Evolutionary conservation across 2,113 vertebrate species (phyloP).

Genomic region (Amphiprion percula): DNA sequence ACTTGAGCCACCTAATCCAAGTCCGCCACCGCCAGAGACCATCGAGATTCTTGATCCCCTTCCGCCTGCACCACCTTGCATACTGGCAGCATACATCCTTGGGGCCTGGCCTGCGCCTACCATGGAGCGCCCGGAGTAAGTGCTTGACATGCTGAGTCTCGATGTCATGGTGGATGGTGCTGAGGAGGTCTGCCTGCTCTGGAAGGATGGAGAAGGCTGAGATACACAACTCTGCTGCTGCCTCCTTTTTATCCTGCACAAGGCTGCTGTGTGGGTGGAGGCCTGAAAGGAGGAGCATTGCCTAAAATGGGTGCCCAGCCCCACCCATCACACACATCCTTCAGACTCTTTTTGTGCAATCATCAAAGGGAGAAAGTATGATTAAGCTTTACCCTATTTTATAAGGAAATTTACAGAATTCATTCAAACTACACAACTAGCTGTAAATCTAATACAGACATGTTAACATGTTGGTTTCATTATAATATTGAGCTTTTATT

Average conservation of each 20-base stretch:
- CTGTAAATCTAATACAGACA: background rate
- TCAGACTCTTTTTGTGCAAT: background rate
- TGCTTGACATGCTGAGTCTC: background rate
- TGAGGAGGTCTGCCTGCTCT: slow-evolving; percentile 53
- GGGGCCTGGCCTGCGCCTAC: background rate
- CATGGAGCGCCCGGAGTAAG: slow-evolving; percentile 10
- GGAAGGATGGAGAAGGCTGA: slow-evolving; percentile 63
- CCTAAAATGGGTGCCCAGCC: slow-evolving; percentile 17
- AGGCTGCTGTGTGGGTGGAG: slow-evolving; percentile 54
- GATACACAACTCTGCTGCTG: slow-evolving; percentile 33
- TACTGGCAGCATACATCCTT: slow-evolving; percentile 48
- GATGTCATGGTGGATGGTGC: slow-evolving; percentile 10
- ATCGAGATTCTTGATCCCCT: slow-evolving; percentile 62
- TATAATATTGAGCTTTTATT: background rate
- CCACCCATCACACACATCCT: slow-evolving; percentile 23
- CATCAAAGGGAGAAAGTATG: slow-evolving; percentile 5
- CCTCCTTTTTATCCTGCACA: slow-evolving; percentile 73
- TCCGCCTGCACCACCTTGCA: slow-evolving; percentile 72
- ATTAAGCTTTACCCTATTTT: background rate
- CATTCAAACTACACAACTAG: background rate
- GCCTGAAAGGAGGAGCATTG: slow-evolving; percentile 45
- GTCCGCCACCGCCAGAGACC: slow-evolving; percentile 15
- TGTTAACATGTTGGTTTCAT: background rate
- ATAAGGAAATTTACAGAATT: background rate
- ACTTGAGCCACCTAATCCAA: background rate